Evolutionary conservation across 2,888 invertebrate genomes (phyloP), one percentile per base, ranked within the genome.

Genomic region (Dermolepida albohirtum): DNA sequence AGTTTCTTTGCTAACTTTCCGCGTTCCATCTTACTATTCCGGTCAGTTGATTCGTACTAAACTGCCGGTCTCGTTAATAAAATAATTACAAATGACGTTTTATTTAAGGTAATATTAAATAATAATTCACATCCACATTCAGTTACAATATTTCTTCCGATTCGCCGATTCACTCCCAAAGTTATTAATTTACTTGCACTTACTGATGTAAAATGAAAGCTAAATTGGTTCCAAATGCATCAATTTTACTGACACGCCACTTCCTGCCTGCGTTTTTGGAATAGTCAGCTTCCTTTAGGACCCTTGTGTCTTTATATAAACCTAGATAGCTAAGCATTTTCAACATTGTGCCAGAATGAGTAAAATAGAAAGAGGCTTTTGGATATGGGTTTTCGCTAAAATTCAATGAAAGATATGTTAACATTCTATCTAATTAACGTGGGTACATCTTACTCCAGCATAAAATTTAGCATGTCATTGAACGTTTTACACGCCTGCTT

Each of bases 291-390:
- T 89, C 88, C n/a, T 82, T 87, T 51, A 94, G 83, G 29, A 86
- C 87, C 1, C 82, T 70, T 0, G 85, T 77, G 54, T 94, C 93
- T 78, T 88, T 89, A 75, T 91, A 93, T 7, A 95, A 84, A 11
- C 90, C 90, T 71, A 95, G 80, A 75, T 92, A 88, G 0, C 92
- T 87, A 52, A 94, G 78, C 62, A 93, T 80, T 84, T 95, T 95
- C 34, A 95, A 82, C 49, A 95, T 78, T 0, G 94, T 90, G 2
- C 95, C 95, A 0, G 94, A 94, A 83, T 95, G 95, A 0, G 93
- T 89, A 78, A 95, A 95, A 76, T 93, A 90, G 72, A 91, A 88
- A 29, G 88, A 87, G 8, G 78, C 78, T 73, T 79, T 81, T 2
- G 81, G 80, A 71, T 74, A 77, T 47, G 72, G 62, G n/a, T 67